A percentile compares a stretch with the other conserved stretches of the same genome.
Conservation (phyloP, 2,797 vertebrate species). For the Xenentodon cancila region DNA sequence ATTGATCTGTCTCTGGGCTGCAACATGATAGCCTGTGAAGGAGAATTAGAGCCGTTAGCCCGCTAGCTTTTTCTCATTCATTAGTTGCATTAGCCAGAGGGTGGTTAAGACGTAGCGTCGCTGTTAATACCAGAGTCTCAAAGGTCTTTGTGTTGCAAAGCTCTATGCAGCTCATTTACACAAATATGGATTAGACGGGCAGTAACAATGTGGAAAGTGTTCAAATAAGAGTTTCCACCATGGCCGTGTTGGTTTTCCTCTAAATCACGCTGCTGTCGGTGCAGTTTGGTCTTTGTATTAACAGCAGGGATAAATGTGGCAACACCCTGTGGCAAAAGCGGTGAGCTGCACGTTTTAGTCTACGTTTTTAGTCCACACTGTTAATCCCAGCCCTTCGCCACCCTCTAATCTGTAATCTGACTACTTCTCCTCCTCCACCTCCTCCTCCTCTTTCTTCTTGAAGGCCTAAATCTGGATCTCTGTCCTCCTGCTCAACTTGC, state of each 20-base stretch:
- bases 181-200: conserved; percentile 67
- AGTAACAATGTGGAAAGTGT: conserved; percentile 49
- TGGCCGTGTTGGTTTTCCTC: not conserved
- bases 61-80: conserved; percentile 81
- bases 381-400: conserved; percentile 68
- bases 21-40: conserved; percentile 95
- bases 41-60: conserved; percentile 91
- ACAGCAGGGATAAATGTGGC: conserved; percentile 39
- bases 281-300: conserved; percentile 20
- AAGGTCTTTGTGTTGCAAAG: conserved; percentile 57
- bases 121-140: conserved; percentile 59
- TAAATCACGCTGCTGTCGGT: conserved; percentile 13
- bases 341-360: conserved; percentile 52
- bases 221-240: conserved; percentile 40
- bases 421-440: conserved; percentile 38
- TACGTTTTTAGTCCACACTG: conserved; percentile 30
- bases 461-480: conserved; percentile 56
- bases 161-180: conserved; percentile 51
- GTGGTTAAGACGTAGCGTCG: conserved; percentile 64
- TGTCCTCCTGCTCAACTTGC: conserved; percentile 25
- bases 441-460: conserved; percentile 16
- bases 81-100: conserved; percentile 76
- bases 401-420: conserved; percentile 75
- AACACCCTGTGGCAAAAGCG: conserved; percentile 40
- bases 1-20: conserved; percentile 95